Percentiles rank a stretch among this genome's conserved stretches.
These are phyloP conservation scores for Phallusia fumigata DNA, from an alignment of 23 tunicate species.

Conservation along the genomic window DNA sequence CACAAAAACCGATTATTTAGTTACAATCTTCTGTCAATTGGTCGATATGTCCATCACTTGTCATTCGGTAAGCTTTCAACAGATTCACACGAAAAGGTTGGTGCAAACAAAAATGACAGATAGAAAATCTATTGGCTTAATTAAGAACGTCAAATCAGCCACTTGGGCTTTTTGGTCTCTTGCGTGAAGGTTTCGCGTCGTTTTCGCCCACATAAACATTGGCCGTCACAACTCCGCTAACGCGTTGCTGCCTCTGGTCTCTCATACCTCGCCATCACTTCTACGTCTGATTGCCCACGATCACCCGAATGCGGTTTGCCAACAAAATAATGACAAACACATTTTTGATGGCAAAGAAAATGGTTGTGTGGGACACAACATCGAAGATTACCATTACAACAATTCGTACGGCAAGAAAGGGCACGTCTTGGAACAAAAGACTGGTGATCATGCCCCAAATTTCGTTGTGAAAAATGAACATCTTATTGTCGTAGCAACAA, in stretches of 20 bases:
- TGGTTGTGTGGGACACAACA: conserved; percentile 78
- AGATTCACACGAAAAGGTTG: too few species aligned
- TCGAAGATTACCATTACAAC: conserved; percentile 60
- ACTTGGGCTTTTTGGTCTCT: background rate
- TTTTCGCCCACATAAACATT: too few species aligned
- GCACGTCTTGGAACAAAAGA: conserved; percentile 79
- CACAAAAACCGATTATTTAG: too few species aligned
- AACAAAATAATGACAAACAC: conserved; percentile 60
- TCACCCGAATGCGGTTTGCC: conserved; percentile 72
- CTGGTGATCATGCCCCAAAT: conserved; percentile 82
- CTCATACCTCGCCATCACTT: conserved; percentile 27
- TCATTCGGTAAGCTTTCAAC: too few species aligned
- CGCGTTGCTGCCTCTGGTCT: conserved; percentile 9
- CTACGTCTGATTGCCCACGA: conserved; percentile 27
- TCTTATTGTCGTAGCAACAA: conserved; percentile 27
- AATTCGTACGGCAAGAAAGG: conserved; percentile 71
- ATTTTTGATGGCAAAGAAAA: conserved; percentile 82
- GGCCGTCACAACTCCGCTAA: background rate
- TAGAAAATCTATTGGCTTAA: too few species aligned
- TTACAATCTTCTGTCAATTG: too few species aligned
- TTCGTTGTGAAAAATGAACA: conserved; percentile 81
- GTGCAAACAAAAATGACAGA: too few species aligned
- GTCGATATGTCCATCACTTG: too few species aligned
- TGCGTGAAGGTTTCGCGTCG: background rate
- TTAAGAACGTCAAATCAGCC: background rate